A percentile compares a stretch with the other conserved stretches of the same genome.
Conservation (phyloP, 2,888 invertebrate genomes). For the Cerastis rubricosa region DNA sequence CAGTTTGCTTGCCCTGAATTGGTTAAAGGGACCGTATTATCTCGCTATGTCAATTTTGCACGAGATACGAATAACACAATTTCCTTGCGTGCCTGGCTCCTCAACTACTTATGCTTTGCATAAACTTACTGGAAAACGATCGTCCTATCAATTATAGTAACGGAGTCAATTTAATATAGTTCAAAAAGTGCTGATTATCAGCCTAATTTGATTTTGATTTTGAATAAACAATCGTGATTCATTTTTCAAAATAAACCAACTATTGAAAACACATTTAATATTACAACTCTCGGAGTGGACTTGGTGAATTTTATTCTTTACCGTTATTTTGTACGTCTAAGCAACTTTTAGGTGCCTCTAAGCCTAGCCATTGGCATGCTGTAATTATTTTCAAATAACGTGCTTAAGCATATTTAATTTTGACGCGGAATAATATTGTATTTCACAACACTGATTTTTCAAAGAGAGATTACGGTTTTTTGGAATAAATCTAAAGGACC, state of each 20-base stretch:
- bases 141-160: constrained; percentile 25
- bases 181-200: too few relatives aligned
- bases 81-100: constrained; percentile 49
- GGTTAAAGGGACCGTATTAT: constrained; percentile 83
- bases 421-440: neutral
- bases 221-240: constrained; percentile 46
- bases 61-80: constrained; percentile 69
- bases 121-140: constrained; percentile 29
- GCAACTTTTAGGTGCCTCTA: constrained; percentile 22
- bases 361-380: constrained; percentile 2
- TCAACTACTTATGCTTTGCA: constrained; percentile 34
- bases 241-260: constrained; percentile 50
- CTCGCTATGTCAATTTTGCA: constrained; percentile 82
- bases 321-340: constrained; percentile 45
- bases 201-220: too few relatives aligned
- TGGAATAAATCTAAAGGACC: neutral
- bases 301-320: constrained; percentile 27
- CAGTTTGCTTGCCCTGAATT: constrained; percentile 86
- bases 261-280: constrained; percentile 43
- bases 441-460: neutral
- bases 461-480: neutral
- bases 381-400: constrained; percentile 16
- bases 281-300: neutral
- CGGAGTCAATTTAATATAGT: constrained; percentile 38
- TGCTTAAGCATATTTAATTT: constrained; percentile 14